Percentiles rank a stretch among this genome's conserved stretches.
Conservation (phyloP, 2,888 invertebrate species). For the Thysanoteuthis rhombus region DNA sequence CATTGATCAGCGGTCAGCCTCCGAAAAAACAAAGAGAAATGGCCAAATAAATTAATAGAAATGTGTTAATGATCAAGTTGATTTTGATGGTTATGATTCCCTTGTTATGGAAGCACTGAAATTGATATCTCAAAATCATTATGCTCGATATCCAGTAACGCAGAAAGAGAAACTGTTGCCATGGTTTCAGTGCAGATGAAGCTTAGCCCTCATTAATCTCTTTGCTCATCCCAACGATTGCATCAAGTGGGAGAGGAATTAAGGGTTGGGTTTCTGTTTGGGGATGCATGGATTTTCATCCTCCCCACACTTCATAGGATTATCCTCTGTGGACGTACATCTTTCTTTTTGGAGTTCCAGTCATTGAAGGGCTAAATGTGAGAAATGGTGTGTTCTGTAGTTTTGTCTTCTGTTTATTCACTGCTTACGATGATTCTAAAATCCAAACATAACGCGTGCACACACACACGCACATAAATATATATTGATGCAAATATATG, state of each 20-base stretch:
- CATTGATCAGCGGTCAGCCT: too few relatives aligned
- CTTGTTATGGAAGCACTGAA: background rate
- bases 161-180: background rate
- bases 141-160: background rate
- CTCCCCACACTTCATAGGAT: background rate
- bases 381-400: background rate
- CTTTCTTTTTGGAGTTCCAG: background rate
- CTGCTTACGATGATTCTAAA: too few relatives aligned
- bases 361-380: background rate
- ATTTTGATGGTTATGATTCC: background rate
- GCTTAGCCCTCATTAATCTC: background rate
- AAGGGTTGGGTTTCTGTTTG: background rate
- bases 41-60: background rate
- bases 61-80: background rate
- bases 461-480: too few relatives aligned
- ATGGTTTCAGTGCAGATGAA: background rate
- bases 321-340: background rate
- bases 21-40: too few relatives aligned
- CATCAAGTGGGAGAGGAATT: background rate
- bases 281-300: background rate
- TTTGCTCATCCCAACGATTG: background rate
- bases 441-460: too few relatives aligned
- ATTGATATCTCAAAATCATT: background rate
- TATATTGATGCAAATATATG: too few relatives aligned
- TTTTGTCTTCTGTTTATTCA: background rate